phyloP scores from a whole-genome alignment of 2,113 vertebrate species.

The Toxostoma redivivum region DNA sequence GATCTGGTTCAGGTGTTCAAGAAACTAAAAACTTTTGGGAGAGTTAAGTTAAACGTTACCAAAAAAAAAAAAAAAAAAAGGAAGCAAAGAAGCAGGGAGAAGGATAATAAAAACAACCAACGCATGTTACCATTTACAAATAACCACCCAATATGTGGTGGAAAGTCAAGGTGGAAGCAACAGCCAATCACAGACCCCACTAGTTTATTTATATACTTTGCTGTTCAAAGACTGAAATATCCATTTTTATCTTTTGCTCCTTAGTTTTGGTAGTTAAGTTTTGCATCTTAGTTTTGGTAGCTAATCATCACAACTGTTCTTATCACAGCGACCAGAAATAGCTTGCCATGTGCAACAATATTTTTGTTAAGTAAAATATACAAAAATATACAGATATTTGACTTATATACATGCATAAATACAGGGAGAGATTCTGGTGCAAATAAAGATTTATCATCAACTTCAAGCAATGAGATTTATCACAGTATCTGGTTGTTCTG shows the following conservation, averaged over 20 bases:
- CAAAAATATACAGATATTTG: not conserved
- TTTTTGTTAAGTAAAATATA: not conserved
- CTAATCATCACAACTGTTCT: not conserved
- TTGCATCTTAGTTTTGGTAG: not conserved
- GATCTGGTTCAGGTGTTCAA: not conserved
- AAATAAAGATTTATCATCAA: not conserved
- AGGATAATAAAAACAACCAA: not conserved
- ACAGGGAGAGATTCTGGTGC: not conserved
- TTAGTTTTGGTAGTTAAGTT: not conserved
- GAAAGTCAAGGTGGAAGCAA: not conserved
- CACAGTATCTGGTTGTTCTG: not conserved
- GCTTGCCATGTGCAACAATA: not conserved
- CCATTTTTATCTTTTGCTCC: not conserved
- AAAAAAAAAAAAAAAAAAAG: no score
- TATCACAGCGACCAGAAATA: not conserved
- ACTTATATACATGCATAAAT: not conserved
- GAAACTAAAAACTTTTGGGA: not conserved
- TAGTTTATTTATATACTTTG: not conserved
- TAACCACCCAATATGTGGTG: not conserved
- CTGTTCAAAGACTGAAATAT: not conserved
- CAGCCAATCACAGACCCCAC: not conserved
- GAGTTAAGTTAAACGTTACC: not conserved
- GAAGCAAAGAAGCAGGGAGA: fast-evolving
- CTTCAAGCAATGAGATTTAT: not conserved
- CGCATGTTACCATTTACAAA: not conserved